Evolutionary conservation across 2,797 vertebrate genomes (phyloP), one percentile per base, ranked within the genome.

Genomic region (Tokudaia muenninki): DNA sequence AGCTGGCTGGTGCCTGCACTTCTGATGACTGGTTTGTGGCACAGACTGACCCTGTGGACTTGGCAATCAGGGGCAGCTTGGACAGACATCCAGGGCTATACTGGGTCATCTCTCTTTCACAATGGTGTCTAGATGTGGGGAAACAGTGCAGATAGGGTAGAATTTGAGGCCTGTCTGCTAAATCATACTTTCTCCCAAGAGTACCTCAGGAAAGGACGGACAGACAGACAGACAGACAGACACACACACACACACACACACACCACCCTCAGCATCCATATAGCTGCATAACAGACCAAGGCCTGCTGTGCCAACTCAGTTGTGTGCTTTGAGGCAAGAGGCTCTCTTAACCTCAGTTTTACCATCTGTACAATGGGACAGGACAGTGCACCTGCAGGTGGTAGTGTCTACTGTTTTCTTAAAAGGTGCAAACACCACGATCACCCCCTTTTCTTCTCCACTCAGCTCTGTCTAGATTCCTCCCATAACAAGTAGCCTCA

Each of bases 321-420:
- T 93, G 24, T 92, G 90, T n/a, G 63, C 72, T 13, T n/a, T 13
- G 31, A 34, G 65, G 50, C 57, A 79, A 90, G 80, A 41, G 24
- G 72, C 55, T 75, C 84, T 70, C 44, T 50, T 29, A 84, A 65
- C 29, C 84, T 87, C 65, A 70, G 21, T 55, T 55, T 86, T 34
- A 50, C 57, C 55, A 24, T 24, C 37, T 77, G 24, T 55, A 13
- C 52, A 80, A 55, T 24, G 61, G 59, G 34, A 31, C 41, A 6
- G 1, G 22, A 1, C 29, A 29, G 1, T 11, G 0, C 0, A 1
- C 2, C 37, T 0, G 1, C 6, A 22, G 6, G 50, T 34, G 14
- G 24, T 14, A 37, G 8, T 16, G 2, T 1, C 37, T 19, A 26
- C 1, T 9, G 1, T 78, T 34, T 34, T 14, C 26, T 57, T 44